Percentiles rank a stretch among this genome's conserved stretches.
Conservation (phyloP, 2,888 invertebrate genomes). For the Oligia latruncula region DNA sequence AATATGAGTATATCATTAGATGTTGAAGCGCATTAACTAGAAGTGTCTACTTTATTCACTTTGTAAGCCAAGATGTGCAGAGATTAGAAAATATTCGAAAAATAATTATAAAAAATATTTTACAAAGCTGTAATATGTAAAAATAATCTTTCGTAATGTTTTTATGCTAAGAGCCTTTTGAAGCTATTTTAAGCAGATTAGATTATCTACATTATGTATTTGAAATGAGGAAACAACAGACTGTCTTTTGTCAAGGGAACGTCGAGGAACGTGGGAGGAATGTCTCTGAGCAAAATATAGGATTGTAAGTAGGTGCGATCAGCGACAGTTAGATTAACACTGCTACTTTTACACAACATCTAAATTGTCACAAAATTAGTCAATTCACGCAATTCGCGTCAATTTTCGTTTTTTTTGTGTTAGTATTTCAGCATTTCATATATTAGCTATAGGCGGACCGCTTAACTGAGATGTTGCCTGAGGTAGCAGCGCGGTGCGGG, state of each 20-base stretch:
- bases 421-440: background rate
- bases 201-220: background rate
- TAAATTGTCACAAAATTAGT: background rate
- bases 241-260: slow-evolving; percentile 68
- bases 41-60: slow-evolving; percentile 5
- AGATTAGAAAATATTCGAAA: slow-evolving; percentile 4
- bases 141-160: background rate
- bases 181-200: slow-evolving; percentile 23
- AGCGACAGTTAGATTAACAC: background rate
- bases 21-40: slow-evolving; percentile 32
- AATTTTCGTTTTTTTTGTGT: too few relatives aligned
- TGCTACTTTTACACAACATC: background rate
- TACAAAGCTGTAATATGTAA: background rate
- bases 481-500: too few relatives aligned
- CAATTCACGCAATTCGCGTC: too few relatives aligned
- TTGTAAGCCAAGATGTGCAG: background rate
- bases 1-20: slow-evolving; percentile 16
- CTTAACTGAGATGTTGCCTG: too few relatives aligned
- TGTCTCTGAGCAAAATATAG: slow-evolving; percentile 43
- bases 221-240: background rate
- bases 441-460: background rate
- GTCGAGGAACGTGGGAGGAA: slow-evolving; percentile 63
- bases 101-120: background rate
- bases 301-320: background rate
- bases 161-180: background rate